Percentiles rank a stretch among this genome's conserved stretches.
phyloP scores from a whole-genome alignment of 2,888 invertebrate genomes.

The Glaucopsyche alexis region DNA sequence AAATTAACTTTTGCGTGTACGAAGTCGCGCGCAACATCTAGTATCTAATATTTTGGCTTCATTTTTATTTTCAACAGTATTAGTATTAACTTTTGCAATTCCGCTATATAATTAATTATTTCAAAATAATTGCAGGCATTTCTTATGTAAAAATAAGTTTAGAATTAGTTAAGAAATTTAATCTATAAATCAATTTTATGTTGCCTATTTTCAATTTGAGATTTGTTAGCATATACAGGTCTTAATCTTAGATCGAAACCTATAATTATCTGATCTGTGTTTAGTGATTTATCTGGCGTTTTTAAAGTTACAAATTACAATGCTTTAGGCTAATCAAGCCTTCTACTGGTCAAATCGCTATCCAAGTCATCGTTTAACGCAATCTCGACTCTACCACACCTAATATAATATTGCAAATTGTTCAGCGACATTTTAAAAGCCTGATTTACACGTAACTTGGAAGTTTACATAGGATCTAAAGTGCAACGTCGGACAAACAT shows the following conservation, averaged over 20 bases:
- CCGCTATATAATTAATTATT: not conserved
- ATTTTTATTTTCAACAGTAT: no score
- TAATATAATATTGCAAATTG: conserved; percentile 42
- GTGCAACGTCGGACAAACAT: conserved; percentile 77
- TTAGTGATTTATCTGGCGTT: conserved; percentile 45
- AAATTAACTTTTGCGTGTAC: no score
- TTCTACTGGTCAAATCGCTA: conserved; percentile 71
- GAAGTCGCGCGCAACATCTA: no score
- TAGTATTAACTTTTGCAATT: no score
- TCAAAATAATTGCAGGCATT: not conserved
- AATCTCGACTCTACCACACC: conserved; percentile 44
- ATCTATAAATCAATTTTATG: not conserved
- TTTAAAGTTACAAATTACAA: conserved; percentile 59
- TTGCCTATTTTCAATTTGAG: not conserved
- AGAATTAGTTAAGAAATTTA: not conserved
- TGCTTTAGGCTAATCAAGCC: conserved; percentile 73
- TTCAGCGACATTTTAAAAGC: conserved; percentile 34
- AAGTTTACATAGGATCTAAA: conserved; percentile 76
- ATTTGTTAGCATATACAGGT: not conserved
- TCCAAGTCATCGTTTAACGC: conserved; percentile 63
- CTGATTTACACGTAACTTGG: conserved; percentile 63
- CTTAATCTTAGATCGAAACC: conserved; percentile 10
- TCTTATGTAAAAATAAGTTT: not conserved
- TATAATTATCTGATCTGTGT: conserved; percentile 3
- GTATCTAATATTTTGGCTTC: no score